These are phyloP conservation scores for Autographa pulchrina DNA, from an alignment of 2,888 invertebrate species.

Conservation along the genomic window DNA sequence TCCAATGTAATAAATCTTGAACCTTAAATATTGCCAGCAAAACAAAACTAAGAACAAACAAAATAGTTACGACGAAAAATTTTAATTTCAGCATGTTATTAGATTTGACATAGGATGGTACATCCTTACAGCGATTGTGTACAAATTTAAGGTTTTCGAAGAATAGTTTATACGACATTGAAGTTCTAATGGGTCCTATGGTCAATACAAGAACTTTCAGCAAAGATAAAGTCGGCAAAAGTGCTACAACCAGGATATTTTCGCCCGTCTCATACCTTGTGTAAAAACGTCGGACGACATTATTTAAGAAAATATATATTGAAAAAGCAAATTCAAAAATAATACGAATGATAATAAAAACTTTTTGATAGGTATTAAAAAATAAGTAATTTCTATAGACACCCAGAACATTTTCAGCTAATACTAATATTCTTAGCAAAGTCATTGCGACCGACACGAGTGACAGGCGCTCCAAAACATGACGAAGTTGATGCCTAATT, in stretches of 20 bases:
- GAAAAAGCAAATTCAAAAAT: not conserved
- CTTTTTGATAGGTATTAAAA: not conserved
- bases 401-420: slow-evolving; percentile 10
- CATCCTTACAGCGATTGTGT: not conserved
- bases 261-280: not conserved
- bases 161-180: not conserved
- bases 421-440: slow-evolving; percentile 7
- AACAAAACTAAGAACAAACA: not conserved
- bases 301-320: not conserved
- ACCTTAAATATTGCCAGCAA: not conserved
- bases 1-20: too few species aligned
- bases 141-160: not conserved
- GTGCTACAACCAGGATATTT: too few species aligned
- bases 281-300: not conserved
- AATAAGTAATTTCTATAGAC: not conserved
- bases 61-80: not conserved
- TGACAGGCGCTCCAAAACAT: not conserved
- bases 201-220: not conserved
- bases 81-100: not conserved
- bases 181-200: not conserved
- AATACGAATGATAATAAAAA: not conserved
- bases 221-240: not conserved
- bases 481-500: too few species aligned
- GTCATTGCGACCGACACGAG: slow-evolving; percentile 1
- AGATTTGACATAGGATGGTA: not conserved